phyloP scores from a whole-genome alignment of 2,797 vertebrate genomes.

The Acanthurus leucopareius region DNA sequence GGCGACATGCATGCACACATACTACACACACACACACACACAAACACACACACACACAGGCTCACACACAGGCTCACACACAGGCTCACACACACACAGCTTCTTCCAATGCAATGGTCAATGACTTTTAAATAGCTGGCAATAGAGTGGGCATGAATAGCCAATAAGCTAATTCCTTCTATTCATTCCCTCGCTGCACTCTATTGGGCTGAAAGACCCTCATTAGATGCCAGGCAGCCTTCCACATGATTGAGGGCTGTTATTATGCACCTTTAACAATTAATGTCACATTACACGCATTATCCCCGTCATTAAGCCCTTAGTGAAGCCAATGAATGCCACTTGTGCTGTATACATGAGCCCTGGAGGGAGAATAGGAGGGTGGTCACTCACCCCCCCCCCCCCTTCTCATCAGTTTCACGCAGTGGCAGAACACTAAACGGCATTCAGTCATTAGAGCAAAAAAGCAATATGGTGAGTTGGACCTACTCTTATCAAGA shows the following conservation, averaged over 20 bases:
- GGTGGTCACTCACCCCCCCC: conserved; percentile 70
- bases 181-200: conserved; percentile 85
- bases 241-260: conserved; percentile 87
- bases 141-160: conserved; percentile 90
- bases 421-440: conserved; percentile 65
- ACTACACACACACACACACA: conserved; percentile 8
- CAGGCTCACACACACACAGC: conserved; percentile 46
- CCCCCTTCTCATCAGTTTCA: conserved; percentile 75
- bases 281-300: conserved; percentile 90
- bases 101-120: conserved; percentile 84
- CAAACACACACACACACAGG: background rate
- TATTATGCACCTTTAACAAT: conserved; percentile 89
- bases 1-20: conserved; percentile 59
- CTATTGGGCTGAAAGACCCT: conserved; percentile 85
- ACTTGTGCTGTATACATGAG: conserved; percentile 87
- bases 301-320: conserved; percentile 87
- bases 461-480: conserved; percentile 55
- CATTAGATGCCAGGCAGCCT: conserved; percentile 86
- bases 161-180: conserved; percentile 88
- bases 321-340: conserved; percentile 85
- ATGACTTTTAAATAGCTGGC: conserved; percentile 89
- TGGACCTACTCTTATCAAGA: conserved; percentile 37
- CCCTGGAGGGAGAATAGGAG: conserved; percentile 69
- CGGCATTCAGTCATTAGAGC: conserved; percentile 61
- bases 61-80: conserved; percentile 45